phyloP scores from a whole-genome alignment of 2,797 vertebrate species.

The Orestias chungarensis region DNA sequence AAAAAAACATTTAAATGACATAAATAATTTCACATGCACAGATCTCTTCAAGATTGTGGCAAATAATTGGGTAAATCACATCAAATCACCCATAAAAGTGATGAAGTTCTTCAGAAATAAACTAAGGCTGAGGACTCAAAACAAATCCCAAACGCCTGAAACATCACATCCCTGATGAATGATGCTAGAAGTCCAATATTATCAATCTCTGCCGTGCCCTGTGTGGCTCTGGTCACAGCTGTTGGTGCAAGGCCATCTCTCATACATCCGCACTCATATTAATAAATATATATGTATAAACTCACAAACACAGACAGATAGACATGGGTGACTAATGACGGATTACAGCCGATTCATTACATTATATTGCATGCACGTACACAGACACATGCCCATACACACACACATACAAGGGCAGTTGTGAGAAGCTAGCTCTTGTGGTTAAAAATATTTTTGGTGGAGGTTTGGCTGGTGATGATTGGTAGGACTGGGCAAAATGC shows the following conservation, averaged over 20 bases:
- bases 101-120: slow-evolving; percentile 48
- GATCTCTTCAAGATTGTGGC: slow-evolving; percentile 11
- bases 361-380: slow-evolving; percentile 41
- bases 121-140: slow-evolving; percentile 43
- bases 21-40: not conserved
- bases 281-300: slow-evolving; percentile 7
- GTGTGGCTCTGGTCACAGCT: slow-evolving; percentile 74
- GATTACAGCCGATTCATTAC: slow-evolving; percentile 68
- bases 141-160: slow-evolving; percentile 55
- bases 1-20: not conserved
- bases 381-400: slow-evolving; percentile 13
- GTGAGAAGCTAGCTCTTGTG: slow-evolving; percentile 38
- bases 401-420: slow-evolving; percentile 36
- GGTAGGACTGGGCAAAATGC: slow-evolving; percentile 11
- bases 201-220: slow-evolving; percentile 72
- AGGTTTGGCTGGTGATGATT: slow-evolving; percentile 23
- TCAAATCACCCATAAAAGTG: slow-evolving; percentile 48
- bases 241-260: slow-evolving; percentile 55
- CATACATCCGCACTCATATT: slow-evolving; percentile 20
- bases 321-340: slow-evolving; percentile 61
- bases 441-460: slow-evolving; percentile 36
- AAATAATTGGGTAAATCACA: slow-evolving; percentile 31
- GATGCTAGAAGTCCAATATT: slow-evolving; percentile 64
- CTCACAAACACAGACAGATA: slow-evolving; percentile 22
- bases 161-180: slow-evolving; percentile 66